phyloP scores from a whole-genome alignment of 2,888 invertebrate genomes.

The Aphidius colemani region DNA sequence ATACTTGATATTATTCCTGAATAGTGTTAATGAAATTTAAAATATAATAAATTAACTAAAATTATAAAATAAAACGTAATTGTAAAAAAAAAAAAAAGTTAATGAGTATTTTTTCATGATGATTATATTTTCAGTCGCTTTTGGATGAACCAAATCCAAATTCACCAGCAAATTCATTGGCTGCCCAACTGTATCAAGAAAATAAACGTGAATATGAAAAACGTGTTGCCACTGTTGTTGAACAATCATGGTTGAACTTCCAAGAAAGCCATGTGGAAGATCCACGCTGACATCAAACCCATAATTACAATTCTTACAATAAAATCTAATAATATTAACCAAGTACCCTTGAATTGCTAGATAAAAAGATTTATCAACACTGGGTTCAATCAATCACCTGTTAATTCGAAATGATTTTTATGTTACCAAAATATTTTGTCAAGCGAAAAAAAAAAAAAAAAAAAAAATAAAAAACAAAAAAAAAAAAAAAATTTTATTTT shows the following conservation, averaged over 20 bases:
- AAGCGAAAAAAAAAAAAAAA: too few species aligned
- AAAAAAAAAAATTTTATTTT: constrained; percentile 11
- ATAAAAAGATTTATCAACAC: background rate
- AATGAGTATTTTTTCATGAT: constrained; percentile 49
- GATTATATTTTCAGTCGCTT: constrained; percentile 63
- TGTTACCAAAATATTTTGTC: too few species aligned
- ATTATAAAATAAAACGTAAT: constrained; percentile 35
- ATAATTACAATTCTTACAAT: background rate
- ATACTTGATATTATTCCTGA: constrained; percentile 47
- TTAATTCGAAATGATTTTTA: too few species aligned
- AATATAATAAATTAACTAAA: constrained; percentile 36
- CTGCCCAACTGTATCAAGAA: constrained; percentile 71
- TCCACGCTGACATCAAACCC: constrained; percentile 55
- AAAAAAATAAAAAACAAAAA: constrained; percentile 14
- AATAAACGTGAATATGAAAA: constrained; percentile 72
- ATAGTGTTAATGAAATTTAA: constrained; percentile 44
- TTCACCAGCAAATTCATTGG: constrained; percentile 71
- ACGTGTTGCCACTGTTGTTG: constrained; percentile 68
- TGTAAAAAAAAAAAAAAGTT: constrained; percentile 34
- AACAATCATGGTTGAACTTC: constrained; percentile 67
- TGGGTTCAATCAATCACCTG: too few species aligned
- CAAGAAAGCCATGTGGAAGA: constrained; percentile 58
- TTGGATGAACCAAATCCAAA: constrained; percentile 74
- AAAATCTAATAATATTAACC: background rate
- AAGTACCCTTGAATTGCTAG: background rate